Evolutionary conservation across 2,888 invertebrate genomes (phyloP), one percentile per base, ranked within the genome.

Genomic region (Spilosoma lubricipeda): DNA sequence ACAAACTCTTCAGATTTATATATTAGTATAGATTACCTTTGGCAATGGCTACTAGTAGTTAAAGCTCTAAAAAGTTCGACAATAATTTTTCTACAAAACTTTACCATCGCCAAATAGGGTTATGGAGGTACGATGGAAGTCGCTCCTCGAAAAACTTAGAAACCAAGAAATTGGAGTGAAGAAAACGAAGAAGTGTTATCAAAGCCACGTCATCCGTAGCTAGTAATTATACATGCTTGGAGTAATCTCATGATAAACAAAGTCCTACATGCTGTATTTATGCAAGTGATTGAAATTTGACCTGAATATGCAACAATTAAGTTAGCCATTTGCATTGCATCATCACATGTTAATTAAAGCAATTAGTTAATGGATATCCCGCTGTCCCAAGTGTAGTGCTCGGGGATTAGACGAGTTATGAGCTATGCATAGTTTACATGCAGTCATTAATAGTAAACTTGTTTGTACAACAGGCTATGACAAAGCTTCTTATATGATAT

Each of bases 251-350:
- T 30, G 59, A 59, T 27, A 59, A 59, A 59, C 67, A 45, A 3
- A 36, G 68, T 73, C 67, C 20, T 64, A 71, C 66, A 71, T 36
- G 63, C 27, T 20, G 52, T 67, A 36, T 67, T n/a, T 48, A 71
- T 67, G 64, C 70, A 76, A 70, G 23, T 18, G 59, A 73, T 72
- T 71, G 68, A 70, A 75, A 78, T 77, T 30, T 76, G 80, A 78
- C 78, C 78, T 52, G 71, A 72, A 75, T 82, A 73, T 67, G 48
- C 65, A 1, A 36, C 69, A 81, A 68, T 77, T 74, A 77, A 67
- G 66, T 69, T 59, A 75, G 71, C 72, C 65, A 83, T 74, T 74
- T 48, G 36, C 63, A 73, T 77, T 82, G 71, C 73, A 72, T 36
- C 45, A 67, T 30, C 33, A 66, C 18, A 8, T 45, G 45, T n/a